A percentile compares a stretch with the other conserved stretches of the same genome.
phyloP scores from a whole-genome alignment of 2,113 vertebrate genomes.

The Eptatretus burgeri region DNA sequence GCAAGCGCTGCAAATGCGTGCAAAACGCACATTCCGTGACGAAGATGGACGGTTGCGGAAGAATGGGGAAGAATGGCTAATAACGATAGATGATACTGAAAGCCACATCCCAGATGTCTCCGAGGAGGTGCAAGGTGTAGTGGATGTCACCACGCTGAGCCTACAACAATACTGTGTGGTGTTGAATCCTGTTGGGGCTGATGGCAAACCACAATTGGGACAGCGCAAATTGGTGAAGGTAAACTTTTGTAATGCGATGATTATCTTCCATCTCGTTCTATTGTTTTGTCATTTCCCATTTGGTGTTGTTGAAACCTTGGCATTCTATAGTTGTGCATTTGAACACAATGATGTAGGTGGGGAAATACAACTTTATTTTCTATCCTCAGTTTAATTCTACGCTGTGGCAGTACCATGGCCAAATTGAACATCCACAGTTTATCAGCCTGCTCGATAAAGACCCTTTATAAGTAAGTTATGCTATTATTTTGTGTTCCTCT shows the following conservation, averaged over 20 bases:
- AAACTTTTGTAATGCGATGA: not conserved
- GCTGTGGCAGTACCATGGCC: too few species aligned
- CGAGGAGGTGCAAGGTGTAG: conserved; percentile 40
- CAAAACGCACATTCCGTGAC: conserved; percentile 31
- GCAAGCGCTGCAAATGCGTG: conserved; percentile 49
- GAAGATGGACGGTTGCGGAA: conserved; percentile 17
- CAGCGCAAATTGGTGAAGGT: conserved; percentile 57
- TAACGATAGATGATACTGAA: conserved; percentile 32
- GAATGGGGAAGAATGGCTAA: conserved; percentile 59
- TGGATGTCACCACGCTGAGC: conserved; percentile 36
- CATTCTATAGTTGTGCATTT: too few species aligned
- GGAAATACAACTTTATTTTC: too few species aligned
- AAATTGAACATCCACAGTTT: too few species aligned
- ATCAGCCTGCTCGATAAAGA: too few species aligned
- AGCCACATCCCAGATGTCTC: conserved; percentile 45
- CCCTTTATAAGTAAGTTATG: too few species aligned
- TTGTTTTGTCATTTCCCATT: too few species aligned
- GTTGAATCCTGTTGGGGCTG: conserved; percentile 29
- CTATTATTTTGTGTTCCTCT: too few species aligned
- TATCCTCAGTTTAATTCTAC: too few species aligned
- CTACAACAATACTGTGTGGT: conserved; percentile 45
- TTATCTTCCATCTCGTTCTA: not conserved
- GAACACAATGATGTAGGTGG: too few species aligned
- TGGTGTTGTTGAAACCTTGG: too few species aligned
- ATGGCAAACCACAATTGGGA: conserved; percentile 50